These are phyloP conservation scores for Lepidonotus clava DNA, from an alignment of 2,888 invertebrate species.

Conservation along the genomic window DNA sequence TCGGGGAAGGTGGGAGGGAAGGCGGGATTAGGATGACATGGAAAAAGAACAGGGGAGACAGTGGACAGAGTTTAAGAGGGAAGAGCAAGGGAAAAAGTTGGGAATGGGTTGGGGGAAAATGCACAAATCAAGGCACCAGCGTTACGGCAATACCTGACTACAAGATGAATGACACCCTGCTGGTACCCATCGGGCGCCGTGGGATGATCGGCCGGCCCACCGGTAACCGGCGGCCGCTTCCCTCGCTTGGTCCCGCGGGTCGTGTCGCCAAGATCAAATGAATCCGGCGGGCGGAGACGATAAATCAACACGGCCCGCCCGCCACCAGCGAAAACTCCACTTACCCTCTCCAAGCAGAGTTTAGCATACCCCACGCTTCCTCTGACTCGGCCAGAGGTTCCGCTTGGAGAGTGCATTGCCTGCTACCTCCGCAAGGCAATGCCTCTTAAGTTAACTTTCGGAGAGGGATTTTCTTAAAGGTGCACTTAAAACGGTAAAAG, in stretches of 20 bases:
- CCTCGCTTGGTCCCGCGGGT: neutral
- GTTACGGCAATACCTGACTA: neutral
- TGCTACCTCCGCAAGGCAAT: too few relatives aligned
- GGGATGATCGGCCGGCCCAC: neutral
- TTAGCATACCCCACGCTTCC: too few relatives aligned
- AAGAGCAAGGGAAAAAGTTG: neutral
- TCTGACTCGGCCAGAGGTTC: too few relatives aligned
- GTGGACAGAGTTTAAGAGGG: neutral
- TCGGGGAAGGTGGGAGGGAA: neutral
- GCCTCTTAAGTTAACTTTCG: too few relatives aligned
- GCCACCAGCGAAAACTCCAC: neutral
- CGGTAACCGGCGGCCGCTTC: neutral
- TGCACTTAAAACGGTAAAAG: too few relatives aligned
- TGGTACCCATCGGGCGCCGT: neutral
- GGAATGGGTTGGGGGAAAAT: neutral
- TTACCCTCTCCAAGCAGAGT: too few relatives aligned
- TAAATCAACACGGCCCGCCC: neutral
- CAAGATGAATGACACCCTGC: neutral
- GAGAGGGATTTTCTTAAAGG: too few relatives aligned
- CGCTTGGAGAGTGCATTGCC: too few relatives aligned
- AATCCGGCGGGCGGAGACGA: neutral
- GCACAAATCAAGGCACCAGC: neutral
- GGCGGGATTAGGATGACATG: neutral
- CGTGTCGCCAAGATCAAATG: neutral
- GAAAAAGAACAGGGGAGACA: neutral